Evolutionary conservation across 1,140 invertebrate species (phyloP).

Genomic region (Vanessa atalanta): DNA sequence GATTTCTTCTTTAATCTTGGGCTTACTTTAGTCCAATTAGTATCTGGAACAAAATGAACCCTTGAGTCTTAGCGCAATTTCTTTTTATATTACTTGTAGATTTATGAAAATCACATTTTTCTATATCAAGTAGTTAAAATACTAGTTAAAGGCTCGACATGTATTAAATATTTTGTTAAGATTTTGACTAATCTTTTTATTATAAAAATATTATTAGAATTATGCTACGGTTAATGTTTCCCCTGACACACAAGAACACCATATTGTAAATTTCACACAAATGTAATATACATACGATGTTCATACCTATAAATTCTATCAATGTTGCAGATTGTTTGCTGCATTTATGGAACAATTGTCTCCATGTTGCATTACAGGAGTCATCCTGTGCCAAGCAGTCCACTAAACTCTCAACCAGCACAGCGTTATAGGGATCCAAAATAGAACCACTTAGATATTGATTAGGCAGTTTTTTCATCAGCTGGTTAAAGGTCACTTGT

Average conservation of each 20-base stretch:
- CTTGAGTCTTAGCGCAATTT: no score
- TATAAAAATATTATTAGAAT: no score
- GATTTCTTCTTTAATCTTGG: slow-evolving; percentile 63
- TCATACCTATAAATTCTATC: slow-evolving; percentile 71
- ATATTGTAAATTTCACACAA: background rate
- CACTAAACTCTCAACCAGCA: slow-evolving; percentile 61
- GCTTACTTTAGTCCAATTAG: slow-evolving; percentile 64
- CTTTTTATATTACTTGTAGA: no score
- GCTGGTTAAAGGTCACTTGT: slow-evolving; percentile 75
- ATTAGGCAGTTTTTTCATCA: slow-evolving; percentile 76
- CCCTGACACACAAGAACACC: no score
- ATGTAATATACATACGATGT: background rate
- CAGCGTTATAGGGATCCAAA: slow-evolving; percentile 62
- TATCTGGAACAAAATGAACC: slow-evolving; percentile 45
- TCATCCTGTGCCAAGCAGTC: slow-evolving; percentile 65
- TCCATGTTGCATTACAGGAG: slow-evolving; percentile 73
- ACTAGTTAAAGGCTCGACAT: no score
- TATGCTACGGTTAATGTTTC: no score
- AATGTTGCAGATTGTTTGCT: slow-evolving; percentile 71
- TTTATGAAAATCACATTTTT: no score
- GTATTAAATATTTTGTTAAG: no score
- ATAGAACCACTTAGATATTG: slow-evolving; percentile 61
- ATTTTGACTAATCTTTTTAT: no score
- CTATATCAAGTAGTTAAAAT: no score
- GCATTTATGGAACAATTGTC: slow-evolving; percentile 70